These are phyloP conservation scores for Battus philenor DNA, from an alignment of 1,140 invertebrate genomes.

Conservation along the genomic window DNA sequence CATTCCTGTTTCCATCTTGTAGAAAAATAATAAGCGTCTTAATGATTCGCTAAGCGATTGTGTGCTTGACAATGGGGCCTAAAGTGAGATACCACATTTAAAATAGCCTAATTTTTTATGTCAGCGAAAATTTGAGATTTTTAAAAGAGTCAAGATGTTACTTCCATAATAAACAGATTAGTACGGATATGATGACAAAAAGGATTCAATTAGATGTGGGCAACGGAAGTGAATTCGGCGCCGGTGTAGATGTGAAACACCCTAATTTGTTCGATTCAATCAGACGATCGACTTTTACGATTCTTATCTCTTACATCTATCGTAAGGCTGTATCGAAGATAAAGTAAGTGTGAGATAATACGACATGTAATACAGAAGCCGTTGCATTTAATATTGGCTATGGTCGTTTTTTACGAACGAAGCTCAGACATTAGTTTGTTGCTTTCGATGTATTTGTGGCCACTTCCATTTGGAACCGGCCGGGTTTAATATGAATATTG, in stretches of 20 bases:
- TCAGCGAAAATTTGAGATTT: too few species aligned
- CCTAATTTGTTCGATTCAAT: slow-evolving; percentile 11
- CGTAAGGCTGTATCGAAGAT: slow-evolving; percentile 1
- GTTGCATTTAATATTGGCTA: slow-evolving; percentile 3
- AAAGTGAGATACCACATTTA: too few species aligned
- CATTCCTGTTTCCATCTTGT: too few species aligned
- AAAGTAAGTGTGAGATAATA: slow-evolving; percentile 5
- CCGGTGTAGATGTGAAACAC: slow-evolving; percentile 14
- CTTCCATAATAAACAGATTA: background rate
- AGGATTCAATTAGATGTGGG: slow-evolving; percentile 18
- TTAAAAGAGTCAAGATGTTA: background rate
- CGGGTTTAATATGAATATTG: slow-evolving; percentile 7
- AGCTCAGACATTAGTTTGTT: background rate
- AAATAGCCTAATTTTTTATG: too few species aligned
- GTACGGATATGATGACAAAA: background rate
- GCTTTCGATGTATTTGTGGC: slow-evolving; percentile 6
- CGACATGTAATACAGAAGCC: background rate
- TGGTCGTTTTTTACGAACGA: slow-evolving; percentile 9
- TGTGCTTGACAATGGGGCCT: too few species aligned
- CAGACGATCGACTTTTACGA: slow-evolving; percentile 11
- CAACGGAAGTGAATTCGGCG: slow-evolving; percentile 22
- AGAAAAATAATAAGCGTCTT: too few species aligned
- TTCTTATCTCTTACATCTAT: slow-evolving; percentile 11
- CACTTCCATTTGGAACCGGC: slow-evolving; percentile 7
- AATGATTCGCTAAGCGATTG: too few species aligned